Conservation (phyloP, 2,797 vertebrate genomes). For the Sebastes minor region DNA sequence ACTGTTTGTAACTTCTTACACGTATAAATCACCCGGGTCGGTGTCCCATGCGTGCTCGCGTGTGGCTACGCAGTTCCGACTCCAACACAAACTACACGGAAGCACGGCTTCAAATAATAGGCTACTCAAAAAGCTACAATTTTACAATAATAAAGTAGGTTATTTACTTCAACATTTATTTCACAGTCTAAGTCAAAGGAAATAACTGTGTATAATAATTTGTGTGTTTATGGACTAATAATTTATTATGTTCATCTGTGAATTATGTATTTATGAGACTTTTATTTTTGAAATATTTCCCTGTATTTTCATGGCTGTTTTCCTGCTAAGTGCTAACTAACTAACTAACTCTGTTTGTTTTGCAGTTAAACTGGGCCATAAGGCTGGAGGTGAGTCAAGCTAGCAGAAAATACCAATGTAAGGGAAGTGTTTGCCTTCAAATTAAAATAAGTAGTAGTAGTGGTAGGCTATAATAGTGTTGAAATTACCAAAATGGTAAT, state of each 20-base stretch:
- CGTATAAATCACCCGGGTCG: no score
- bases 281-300: slow-evolving; percentile 6
- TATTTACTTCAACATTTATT: background rate
- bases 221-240: background rate
- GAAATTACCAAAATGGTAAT: fast-evolving
- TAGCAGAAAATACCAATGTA: background rate
- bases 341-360: background rate
- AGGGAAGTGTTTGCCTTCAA: background rate
- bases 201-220: background rate
- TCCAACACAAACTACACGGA: no score
- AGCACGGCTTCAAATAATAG: no score
- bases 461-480: background rate
- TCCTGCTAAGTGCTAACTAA: background rate
- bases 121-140: background rate
- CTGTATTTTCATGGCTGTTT: background rate
- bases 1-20: no score
- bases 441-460: background rate
- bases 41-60: no score
- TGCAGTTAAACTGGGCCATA: fast-evolving
- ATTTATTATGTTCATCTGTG: background rate
- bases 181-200: background rate
- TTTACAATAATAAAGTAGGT: background rate
- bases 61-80: no score
- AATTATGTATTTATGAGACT: background rate
- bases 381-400: background rate